Percentiles rank a stretch among this genome's conserved stretches.
Conservation (phyloP, 2,888 invertebrate species). For the Drosophila neotestacea region DNA sequence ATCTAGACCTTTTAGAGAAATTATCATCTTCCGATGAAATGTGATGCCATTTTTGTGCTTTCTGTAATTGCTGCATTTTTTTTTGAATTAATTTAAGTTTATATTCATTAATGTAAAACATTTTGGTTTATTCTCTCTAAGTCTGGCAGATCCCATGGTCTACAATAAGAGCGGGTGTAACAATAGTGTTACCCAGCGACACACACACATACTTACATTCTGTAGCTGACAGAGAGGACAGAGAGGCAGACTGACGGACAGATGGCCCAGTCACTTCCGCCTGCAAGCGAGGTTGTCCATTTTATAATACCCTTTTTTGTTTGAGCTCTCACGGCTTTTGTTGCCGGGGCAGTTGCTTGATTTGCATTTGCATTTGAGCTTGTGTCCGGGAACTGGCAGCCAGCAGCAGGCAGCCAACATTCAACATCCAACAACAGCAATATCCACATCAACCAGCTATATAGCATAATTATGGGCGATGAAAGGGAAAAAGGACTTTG, state of each 20-base stretch:
- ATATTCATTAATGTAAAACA: not conserved
- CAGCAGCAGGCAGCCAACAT: conserved; percentile 15
- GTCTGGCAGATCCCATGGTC: not conserved
- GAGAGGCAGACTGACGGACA: conserved; percentile 27
- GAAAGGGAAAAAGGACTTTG: conserved; percentile 43
- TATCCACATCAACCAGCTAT: conserved; percentile 22
- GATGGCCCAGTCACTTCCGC: conserved; percentile 59
- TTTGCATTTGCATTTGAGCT: conserved; percentile 61
- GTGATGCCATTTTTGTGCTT: not conserved
- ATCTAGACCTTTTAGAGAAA: too few species aligned
- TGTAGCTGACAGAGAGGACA: conserved; percentile 29
- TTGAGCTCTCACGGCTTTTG: conserved; percentile 58
- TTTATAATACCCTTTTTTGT: conserved; percentile 71
- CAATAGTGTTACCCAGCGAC: conserved; percentile 23
- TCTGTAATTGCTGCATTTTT: not conserved
- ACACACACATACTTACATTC: conserved; percentile 18
- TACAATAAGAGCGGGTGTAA: conserved; percentile 19
- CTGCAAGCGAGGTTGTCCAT: conserved; percentile 48
- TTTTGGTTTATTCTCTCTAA: not conserved
- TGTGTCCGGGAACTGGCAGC: conserved; percentile 20
- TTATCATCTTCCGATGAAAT: too few species aligned
- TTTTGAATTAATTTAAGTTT: not conserved
- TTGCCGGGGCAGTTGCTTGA: conserved; percentile 62
- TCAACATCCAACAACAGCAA: not conserved
- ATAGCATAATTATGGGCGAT: conserved; percentile 58